Conservation (phyloP, 2,888 invertebrate species). For the Phortica okadai region DNA sequence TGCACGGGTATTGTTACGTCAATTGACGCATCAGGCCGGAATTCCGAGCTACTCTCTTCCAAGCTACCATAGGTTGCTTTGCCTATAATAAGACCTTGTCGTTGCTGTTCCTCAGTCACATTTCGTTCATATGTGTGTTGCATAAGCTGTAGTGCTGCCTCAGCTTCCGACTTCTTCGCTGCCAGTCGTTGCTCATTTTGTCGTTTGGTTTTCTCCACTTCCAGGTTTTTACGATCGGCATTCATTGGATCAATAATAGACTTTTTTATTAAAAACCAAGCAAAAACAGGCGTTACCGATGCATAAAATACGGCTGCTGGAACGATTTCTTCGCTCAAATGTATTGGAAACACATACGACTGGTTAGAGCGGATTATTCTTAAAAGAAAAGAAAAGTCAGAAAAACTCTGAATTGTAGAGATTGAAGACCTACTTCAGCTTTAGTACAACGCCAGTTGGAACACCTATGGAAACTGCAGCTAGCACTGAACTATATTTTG, state of each 20-base stretch:
- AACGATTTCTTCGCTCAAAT: constrained; percentile 91
- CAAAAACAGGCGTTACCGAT: constrained; percentile 89
- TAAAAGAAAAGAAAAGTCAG: constrained; percentile 51
- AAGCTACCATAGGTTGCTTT: constrained; percentile 89
- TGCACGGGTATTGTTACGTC: constrained; percentile 97
- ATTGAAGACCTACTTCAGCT: constrained; percentile 83
- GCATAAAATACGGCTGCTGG: constrained; percentile 96
- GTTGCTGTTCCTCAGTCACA: constrained; percentile 86
- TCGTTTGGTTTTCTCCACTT: constrained; percentile 89
- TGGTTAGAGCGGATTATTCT: constrained; percentile 92
- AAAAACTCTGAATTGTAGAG: neutral
- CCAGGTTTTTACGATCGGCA: constrained; percentile 85
- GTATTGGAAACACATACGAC: constrained; percentile 91
- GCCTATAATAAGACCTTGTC: constrained; percentile 89
- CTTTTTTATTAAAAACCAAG: constrained; percentile 89
- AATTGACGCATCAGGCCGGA: constrained; percentile 78
- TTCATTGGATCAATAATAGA: constrained; percentile 90
- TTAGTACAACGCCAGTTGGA: constrained; percentile 91
- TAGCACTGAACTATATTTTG: constrained; percentile 90
- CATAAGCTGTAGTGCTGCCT: constrained; percentile 93
- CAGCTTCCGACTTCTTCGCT: constrained; percentile 89
- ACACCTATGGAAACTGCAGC: constrained; percentile 91
- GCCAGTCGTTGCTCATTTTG: constrained; percentile 84
- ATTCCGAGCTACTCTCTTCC: constrained; percentile 67
- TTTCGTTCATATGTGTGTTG: constrained; percentile 91